A percentile compares a stretch with the other conserved stretches of the same genome.
Conservation (phyloP, 2,113 vertebrate genomes). For the Centropristis striata region DNA sequence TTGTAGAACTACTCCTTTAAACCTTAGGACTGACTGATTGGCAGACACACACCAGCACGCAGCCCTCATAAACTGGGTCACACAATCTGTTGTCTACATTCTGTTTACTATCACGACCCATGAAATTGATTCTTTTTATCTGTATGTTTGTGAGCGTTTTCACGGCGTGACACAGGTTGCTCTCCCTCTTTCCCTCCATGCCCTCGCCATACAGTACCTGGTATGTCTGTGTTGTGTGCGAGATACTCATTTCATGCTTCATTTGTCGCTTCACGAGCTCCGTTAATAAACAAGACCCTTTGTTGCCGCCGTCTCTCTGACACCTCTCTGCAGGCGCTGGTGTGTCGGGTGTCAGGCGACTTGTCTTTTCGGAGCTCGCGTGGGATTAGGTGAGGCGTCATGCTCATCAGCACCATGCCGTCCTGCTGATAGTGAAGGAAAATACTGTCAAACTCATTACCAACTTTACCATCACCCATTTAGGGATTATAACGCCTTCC, state of each 20-base stretch:
- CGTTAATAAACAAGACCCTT: constrained; percentile 79
- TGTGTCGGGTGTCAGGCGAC: constrained; percentile 40
- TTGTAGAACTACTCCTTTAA: background rate
- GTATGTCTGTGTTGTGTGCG: constrained; percentile 55
- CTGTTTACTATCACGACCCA: constrained; percentile 66
- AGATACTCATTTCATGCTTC: constrained; percentile 81
- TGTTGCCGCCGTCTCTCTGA: constrained; percentile 48
- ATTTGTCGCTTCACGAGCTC: constrained; percentile 73
- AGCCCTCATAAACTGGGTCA: constrained; percentile 44
- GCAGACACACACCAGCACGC: background rate
- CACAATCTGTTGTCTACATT: constrained; percentile 43
- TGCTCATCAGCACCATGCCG: constrained; percentile 28
- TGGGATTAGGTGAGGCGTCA: constrained; percentile 50
- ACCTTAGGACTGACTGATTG: background rate
- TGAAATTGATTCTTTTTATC: constrained; percentile 82
- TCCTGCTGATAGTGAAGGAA: constrained; percentile 1
- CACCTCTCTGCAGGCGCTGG: constrained; percentile 1
- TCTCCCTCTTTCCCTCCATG: constrained; percentile 45
- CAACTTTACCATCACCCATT: constrained; percentile 36
- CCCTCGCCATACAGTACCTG: constrained; percentile 60
- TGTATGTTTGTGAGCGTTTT: constrained; percentile 66
- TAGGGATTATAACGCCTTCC: constrained; percentile 41
- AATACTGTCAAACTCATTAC: constrained; percentile 48
- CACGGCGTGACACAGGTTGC: constrained; percentile 51
- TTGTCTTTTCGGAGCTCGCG: constrained; percentile 14